Percentiles rank a stretch among this genome's conserved stretches.
Evolutionary conservation across 2,888 invertebrate genomes (phyloP).

Genomic region (Lacanobia wlatinum): DNA sequence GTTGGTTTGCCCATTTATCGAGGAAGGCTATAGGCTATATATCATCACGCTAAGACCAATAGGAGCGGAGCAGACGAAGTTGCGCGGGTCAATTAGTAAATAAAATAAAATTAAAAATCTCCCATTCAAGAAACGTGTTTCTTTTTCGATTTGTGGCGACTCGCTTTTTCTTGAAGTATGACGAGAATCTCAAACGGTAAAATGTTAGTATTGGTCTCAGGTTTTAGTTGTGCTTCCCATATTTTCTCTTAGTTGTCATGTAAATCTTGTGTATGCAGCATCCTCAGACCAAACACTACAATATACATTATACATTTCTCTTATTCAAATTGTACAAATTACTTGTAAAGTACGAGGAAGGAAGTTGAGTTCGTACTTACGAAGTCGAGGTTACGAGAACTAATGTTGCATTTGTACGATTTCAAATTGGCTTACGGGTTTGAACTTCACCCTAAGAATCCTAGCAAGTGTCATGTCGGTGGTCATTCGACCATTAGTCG

Average conservation of each 20-base stretch:
- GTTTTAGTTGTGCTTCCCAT: conserved; percentile 1
- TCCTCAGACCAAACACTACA: conserved; percentile 19
- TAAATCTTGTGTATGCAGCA: conserved; percentile 47
- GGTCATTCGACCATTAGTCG: background rate
- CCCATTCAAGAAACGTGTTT: too few relatives aligned
- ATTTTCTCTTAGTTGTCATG: conserved; percentile 54
- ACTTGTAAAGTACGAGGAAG: conserved; percentile 15
- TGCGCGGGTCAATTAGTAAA: too few relatives aligned
- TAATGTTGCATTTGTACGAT: conserved; percentile 20
- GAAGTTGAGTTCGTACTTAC: background rate
- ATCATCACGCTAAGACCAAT: too few relatives aligned
- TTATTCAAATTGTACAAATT: conserved; percentile 45
- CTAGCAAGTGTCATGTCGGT: conserved; percentile 16
- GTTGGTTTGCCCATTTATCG: too few relatives aligned
- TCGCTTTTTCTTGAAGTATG: conserved; percentile 20
- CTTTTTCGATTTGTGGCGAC: too few relatives aligned
- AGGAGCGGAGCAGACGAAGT: too few relatives aligned
- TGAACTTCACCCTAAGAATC: conserved; percentile 36
- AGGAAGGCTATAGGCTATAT: too few relatives aligned
- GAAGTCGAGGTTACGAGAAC: conserved; percentile 26
- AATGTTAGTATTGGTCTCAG: conserved; percentile 31
- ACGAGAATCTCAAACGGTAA: conserved; percentile 32
- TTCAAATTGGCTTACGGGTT: conserved; percentile 29
- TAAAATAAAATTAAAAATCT: too few relatives aligned
- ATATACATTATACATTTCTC: conserved; percentile 32